Evolutionary conservation across 2,113 vertebrate species (phyloP).

Genomic region (Melanotaenia duboulayi): DNA sequence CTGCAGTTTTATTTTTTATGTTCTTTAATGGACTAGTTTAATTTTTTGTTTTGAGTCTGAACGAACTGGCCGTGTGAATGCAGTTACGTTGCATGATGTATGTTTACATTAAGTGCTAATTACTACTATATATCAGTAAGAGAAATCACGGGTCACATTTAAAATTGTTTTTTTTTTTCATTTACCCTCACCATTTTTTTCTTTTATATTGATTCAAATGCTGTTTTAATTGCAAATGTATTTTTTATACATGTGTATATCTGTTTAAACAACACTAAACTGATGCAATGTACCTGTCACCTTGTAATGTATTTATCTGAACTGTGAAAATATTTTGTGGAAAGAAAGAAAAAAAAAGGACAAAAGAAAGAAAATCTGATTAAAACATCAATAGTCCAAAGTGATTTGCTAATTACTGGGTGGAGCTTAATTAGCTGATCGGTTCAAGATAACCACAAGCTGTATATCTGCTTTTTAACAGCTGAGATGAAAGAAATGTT

Average conservation of each 20-base stretch:
- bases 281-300: conserved; percentile 66
- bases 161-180: conserved; percentile 3
- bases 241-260: conserved; percentile 9
- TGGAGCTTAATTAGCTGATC: conserved; percentile 3
- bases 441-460: conserved; percentile 76
- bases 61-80: conserved; percentile 31
- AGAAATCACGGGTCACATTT: conserved; percentile 42
- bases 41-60: conserved; percentile 12
- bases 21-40: conserved; percentile 16
- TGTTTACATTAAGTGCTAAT: conserved; percentile 63
- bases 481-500: conserved; percentile 27
- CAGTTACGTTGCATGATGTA: conserved; percentile 35
- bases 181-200: conserved; percentile 14
- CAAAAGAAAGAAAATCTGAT: conserved; percentile 29
- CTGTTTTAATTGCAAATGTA: conserved; percentile 26
- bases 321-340: conserved; percentile 80
- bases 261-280: conserved; percentile 25
- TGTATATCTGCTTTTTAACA: conserved; percentile 68
- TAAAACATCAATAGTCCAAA: conserved; percentile 65
- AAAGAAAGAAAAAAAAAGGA: conserved; percentile 50
- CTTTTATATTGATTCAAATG: conserved; percentile 21
- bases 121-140: conserved; percentile 27
- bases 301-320: conserved; percentile 80
- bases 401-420: conserved; percentile 38
- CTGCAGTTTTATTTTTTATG: conserved; percentile 31